phyloP scores from a whole-genome alignment of 2,888 invertebrate genomes.

The Pandemis corylana region DNA sequence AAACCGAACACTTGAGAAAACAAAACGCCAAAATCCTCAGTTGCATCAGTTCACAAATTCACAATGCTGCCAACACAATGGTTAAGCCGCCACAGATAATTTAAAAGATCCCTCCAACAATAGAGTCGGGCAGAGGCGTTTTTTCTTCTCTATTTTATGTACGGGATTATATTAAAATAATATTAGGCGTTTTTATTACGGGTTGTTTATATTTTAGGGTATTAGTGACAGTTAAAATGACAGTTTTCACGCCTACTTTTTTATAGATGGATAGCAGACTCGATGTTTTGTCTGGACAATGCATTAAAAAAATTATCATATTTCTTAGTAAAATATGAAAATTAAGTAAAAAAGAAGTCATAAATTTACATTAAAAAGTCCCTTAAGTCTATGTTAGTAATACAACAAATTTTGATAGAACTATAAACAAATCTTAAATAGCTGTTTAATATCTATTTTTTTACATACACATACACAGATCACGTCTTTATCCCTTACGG shows the following conservation, averaged over 20 bases:
- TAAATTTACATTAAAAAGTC: too few relatives aligned
- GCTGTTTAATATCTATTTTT: too few relatives aligned
- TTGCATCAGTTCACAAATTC: constrained; percentile 33
- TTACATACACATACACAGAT: too few relatives aligned
- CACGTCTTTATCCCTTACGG: too few relatives aligned
- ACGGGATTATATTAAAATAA: constrained; percentile 50
- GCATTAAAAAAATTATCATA: too few relatives aligned
- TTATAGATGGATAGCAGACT: background rate
- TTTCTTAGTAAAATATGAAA: too few relatives aligned
- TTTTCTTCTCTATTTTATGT: constrained; percentile 45
- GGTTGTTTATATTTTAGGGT: constrained; percentile 44
- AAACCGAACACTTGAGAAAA: constrained; percentile 48
- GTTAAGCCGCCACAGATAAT: constrained; percentile 49
- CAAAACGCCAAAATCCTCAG: constrained; percentile 44
- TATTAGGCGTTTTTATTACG: constrained; percentile 44
- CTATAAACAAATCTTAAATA: too few relatives aligned
- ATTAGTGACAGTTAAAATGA: constrained; percentile 28
- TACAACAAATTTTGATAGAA: too few relatives aligned
- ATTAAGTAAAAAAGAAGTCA: too few relatives aligned
- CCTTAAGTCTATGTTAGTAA: too few relatives aligned
- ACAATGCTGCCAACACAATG: constrained; percentile 32
- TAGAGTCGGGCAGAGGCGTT: constrained; percentile 38
- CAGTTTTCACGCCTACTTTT: constrained; percentile 31
- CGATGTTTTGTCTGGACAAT: too few relatives aligned
- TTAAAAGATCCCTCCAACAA: constrained; percentile 45